Percentiles rank a stretch among this genome's conserved stretches.
phyloP scores from a whole-genome alignment of 2,113 vertebrate species.

The Crypturellus undulatus region DNA sequence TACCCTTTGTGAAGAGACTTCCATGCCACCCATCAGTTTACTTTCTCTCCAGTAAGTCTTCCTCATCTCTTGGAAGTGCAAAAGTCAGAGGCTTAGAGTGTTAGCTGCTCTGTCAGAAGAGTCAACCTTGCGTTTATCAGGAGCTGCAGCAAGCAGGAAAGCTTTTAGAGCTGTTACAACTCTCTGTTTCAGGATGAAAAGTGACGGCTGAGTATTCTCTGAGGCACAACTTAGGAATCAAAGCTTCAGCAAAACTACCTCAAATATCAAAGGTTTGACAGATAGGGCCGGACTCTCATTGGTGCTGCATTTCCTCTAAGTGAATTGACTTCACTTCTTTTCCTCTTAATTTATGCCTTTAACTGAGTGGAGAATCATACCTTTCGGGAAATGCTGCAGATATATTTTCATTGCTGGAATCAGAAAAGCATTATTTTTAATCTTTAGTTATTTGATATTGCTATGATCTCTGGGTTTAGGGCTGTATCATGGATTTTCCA shows the following conservation, averaged over 20 bases:
- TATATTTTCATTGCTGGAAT: neutral
- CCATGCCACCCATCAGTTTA: fast-evolving
- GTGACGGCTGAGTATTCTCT: neutral
- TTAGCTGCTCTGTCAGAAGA: neutral
- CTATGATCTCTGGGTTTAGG: neutral
- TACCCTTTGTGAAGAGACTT: neutral
- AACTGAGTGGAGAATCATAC: neutral
- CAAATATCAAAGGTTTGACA: neutral
- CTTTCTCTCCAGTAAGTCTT: neutral
- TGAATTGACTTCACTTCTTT: neutral
- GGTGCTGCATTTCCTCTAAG: neutral
- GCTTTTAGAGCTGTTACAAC: neutral
- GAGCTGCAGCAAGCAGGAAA: neutral
- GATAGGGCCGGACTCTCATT: neutral
- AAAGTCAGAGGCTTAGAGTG: neutral
- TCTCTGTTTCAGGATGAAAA: neutral
- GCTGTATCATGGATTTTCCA: neutral
- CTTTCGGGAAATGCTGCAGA: neutral
- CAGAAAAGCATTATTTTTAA: neutral
- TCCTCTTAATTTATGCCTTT: neutral
- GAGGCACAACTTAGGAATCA: neutral
- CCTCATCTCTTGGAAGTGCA: neutral
- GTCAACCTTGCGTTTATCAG: neutral
- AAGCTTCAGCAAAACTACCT: neutral
- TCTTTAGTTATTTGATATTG: neutral